Evolutionary conservation across 1,140 invertebrate genomes (phyloP), one percentile per base, ranked within the genome.

Genomic region (Penaeus chinensis): DNA sequence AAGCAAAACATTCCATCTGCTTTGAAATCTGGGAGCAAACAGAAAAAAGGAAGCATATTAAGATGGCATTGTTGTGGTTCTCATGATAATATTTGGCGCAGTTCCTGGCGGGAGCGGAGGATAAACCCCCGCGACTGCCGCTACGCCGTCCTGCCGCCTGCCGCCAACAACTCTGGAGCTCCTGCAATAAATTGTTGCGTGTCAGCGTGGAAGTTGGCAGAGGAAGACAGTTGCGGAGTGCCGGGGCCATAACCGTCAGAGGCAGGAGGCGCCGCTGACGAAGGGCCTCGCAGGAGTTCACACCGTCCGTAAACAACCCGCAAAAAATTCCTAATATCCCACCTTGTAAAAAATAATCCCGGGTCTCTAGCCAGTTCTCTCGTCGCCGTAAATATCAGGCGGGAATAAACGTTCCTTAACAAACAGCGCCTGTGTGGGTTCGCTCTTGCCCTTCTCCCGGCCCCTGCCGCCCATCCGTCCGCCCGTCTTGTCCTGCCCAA

Each of bases 211-310:
- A 78, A 79, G 76, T 79, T 66, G 84, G 76, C 84, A 78, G 84
- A 84, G 84, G 84, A 85, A 79, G 84, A 85, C 84, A 85, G 84
- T 85, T 78, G 84, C 76, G 84, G 84, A 78, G 84, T 66, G 84
- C 74, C 84, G 84, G 32, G 27, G 74, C 63, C 84, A 78, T 85
- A 85, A 85, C 84, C 61, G 84, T 85, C 84, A 63, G 19, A 20
- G 20, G 16, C 84, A 85, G 84, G 84, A 85, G 84, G 84, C 47
- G 84, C 61, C 60, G 84, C 76, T 85, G 84, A 85, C 74, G 61
- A 66, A 85, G 76, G 76, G 22, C 69, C 82, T 32, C 37, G 19
- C 69, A 22, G 42, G 66, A 27, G 69, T 71, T 84, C 82, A 47
- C 82, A 37, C 69, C 47, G 66, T 74, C 66, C 47, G 82, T 83